Evolutionary conservation across 2,113 vertebrate genomes (phyloP).

Genomic region (Geococcyx californianus): DNA sequence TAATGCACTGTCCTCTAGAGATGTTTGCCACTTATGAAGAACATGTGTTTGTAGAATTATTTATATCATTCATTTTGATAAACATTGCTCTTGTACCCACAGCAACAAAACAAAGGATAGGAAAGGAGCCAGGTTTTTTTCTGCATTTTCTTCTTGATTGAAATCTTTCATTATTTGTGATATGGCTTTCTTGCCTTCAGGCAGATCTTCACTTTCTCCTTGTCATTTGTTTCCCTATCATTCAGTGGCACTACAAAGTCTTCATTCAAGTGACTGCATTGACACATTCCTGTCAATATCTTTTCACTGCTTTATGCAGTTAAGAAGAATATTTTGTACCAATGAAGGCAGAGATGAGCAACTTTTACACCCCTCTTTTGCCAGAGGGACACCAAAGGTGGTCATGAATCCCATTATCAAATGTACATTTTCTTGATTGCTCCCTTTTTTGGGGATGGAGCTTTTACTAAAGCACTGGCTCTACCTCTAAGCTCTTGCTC

Average conservation of each 20-base stretch:
- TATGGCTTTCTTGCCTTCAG: slow-evolving; percentile 22
- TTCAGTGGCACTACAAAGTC: neutral
- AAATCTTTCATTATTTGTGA: slow-evolving; percentile 45
- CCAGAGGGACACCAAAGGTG: neutral
- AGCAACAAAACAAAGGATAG: slow-evolving; percentile 10
- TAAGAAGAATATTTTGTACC: neutral
- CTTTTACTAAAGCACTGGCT: neutral
- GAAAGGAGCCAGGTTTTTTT: neutral
- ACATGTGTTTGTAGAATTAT: slow-evolving; percentile 65
- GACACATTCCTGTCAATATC: neutral
- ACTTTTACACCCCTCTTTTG: neutral
- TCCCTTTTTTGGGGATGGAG: neutral
- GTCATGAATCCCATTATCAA: neutral
- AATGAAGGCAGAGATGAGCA: neutral
- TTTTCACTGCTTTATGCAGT: neutral
- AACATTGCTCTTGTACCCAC: neutral
- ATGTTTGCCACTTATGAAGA: slow-evolving; percentile 72
- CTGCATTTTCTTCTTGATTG: slow-evolving; percentile 29
- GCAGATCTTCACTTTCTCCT: slow-evolving; percentile 14
- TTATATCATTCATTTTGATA: slow-evolving; percentile 51
- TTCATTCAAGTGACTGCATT: neutral
- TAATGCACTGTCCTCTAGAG: slow-evolving; percentile 73
- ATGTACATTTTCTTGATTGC: neutral
- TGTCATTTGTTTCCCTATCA: slow-evolving; percentile 7
- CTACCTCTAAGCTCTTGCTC: neutral